Evolutionary conservation across 2,888 invertebrate species (phyloP).

Genomic region (Ctenicera cuprea): DNA sequence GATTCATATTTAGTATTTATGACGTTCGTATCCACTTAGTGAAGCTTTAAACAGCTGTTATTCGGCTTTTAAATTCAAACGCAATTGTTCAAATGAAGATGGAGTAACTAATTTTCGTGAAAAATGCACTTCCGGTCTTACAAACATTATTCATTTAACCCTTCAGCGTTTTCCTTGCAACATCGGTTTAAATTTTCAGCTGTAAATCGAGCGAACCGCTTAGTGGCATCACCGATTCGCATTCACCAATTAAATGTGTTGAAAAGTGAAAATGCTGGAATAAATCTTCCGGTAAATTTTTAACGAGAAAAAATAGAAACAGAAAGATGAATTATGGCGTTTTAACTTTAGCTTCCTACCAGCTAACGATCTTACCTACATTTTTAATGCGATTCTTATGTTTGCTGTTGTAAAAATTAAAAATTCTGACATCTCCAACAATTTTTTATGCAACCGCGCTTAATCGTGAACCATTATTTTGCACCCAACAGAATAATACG

Average conservation of each 20-base stretch:
- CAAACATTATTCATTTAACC: slow-evolving; percentile 35
- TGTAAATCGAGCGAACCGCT: slow-evolving; percentile 48
- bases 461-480: too few species aligned
- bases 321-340: slow-evolving; percentile 39
- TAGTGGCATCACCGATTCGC: slow-evolving; percentile 50
- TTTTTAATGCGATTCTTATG: slow-evolving; percentile 33
- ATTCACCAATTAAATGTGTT: slow-evolving; percentile 57
- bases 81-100: slow-evolving; percentile 38
- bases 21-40: slow-evolving; percentile 64
- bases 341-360: slow-evolving; percentile 37
- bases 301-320: slow-evolving; percentile 47
- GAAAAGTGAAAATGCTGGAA: slow-evolving; percentile 54
- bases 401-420: slow-evolving; percentile 28
- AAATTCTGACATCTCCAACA: too few species aligned
- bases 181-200: slow-evolving; percentile 36
- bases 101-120: slow-evolving; percentile 25
- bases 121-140: slow-evolving; percentile 31
- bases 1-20: slow-evolving; percentile 64
- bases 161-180: slow-evolving; percentile 10
- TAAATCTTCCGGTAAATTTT: slow-evolving; percentile 55
- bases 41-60: slow-evolving; percentile 61
- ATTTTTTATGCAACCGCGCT: background rate
- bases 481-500: background rate
- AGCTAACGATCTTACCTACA: slow-evolving; percentile 24
- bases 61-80: slow-evolving; percentile 29